phyloP scores from a whole-genome alignment of 2,888 invertebrate genomes.

The Gymnosoma rotundatum region DNA sequence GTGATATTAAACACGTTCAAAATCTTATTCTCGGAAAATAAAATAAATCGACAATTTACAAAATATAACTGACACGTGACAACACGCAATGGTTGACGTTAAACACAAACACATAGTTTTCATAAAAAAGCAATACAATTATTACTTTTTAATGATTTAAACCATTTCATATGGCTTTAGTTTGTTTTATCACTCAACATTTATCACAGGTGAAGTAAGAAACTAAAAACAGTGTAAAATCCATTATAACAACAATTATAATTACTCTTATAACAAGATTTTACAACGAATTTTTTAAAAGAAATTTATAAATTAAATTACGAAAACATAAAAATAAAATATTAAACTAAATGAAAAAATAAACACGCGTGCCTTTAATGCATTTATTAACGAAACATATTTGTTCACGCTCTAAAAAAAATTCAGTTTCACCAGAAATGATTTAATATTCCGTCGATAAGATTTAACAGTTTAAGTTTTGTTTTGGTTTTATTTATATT shows the following conservation, averaged over 20 bases:
- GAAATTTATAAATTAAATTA: constrained; percentile 66
- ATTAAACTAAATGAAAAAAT: constrained; percentile 31
- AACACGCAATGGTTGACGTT: constrained; percentile 7
- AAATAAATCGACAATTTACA: constrained; percentile 46
- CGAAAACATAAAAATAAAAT: constrained; percentile 7
- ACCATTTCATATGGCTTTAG: constrained; percentile 6
- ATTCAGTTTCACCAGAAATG: constrained; percentile 55
- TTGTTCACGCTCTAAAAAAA: constrained; percentile 25
- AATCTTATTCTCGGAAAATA: constrained; percentile 58
- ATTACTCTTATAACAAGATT: not conserved
- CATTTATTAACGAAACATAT: constrained; percentile 63
- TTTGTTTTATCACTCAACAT: constrained; percentile 59
- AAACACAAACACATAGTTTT: not conserved
- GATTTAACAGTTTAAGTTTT: not conserved
- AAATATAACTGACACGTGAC: constrained; percentile 63
- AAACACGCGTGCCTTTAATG: constrained; percentile 66
- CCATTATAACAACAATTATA: constrained; percentile 4
- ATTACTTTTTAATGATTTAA: constrained; percentile 44
- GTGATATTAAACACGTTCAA: constrained; percentile 49
- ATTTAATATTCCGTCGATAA: constrained; percentile 60
- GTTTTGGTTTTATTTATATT: not conserved
- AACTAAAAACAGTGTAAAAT: constrained; percentile 8
- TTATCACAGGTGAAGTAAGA: constrained; percentile 64
- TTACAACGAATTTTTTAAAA: constrained; percentile 65
- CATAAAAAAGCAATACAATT: constrained; percentile 49